Evolutionary conservation across 2,113 vertebrate genomes (phyloP).

Genomic region (Brachypodius melanocephalos): DNA sequence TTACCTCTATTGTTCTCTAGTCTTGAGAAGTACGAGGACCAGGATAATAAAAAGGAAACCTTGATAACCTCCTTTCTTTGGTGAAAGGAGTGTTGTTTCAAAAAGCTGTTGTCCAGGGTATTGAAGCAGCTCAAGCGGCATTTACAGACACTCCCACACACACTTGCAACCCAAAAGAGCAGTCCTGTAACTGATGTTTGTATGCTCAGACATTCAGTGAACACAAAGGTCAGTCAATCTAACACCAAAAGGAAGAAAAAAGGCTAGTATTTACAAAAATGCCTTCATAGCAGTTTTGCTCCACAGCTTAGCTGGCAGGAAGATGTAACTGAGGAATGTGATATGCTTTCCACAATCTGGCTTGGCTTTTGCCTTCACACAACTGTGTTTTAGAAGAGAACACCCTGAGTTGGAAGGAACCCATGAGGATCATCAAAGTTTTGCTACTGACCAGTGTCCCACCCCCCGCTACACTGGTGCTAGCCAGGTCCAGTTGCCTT

Average conservation of each 20-base stretch:
- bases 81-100: background rate
- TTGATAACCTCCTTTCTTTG: background rate
- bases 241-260: background rate
- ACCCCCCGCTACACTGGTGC: fast-evolving
- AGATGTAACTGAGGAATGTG: background rate
- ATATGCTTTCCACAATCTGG: background rate
- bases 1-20: background rate
- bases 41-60: background rate
- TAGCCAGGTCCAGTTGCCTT: background rate
- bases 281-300: background rate
- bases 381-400: background rate
- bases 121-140: background rate
- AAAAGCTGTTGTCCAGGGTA: background rate
- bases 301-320: background rate
- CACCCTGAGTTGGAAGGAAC: background rate
- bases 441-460: background rate
- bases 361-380: background rate
- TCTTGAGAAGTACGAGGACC: background rate
- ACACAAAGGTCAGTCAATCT: background rate
- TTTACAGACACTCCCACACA: background rate
- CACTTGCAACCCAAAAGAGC: background rate
- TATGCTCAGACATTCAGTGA: background rate
- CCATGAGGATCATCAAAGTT: background rate
- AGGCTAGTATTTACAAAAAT: background rate
- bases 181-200: background rate